A percentile compares a stretch with the other conserved stretches of the same genome.
Evolutionary conservation across 2,888 invertebrate genomes (phyloP).

Genomic region (Caenorhabditis wallacei): DNA sequence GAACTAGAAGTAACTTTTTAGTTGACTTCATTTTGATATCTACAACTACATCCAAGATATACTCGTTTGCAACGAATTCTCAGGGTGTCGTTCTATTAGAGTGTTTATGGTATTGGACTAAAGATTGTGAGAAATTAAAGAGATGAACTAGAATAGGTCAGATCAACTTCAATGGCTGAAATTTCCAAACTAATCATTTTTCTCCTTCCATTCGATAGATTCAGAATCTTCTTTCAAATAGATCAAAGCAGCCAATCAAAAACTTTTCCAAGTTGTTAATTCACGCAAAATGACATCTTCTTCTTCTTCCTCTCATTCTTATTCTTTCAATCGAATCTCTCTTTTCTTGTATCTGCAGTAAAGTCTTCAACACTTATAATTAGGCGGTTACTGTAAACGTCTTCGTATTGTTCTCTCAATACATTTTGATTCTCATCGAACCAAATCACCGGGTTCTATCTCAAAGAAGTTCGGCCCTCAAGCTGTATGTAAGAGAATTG

Average conservation of each 20-base stretch:
- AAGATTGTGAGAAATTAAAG: no score
- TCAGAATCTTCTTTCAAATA: background rate
- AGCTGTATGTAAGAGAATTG: conserved; percentile 29
- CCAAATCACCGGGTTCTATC: conserved; percentile 57
- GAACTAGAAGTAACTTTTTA: no score
- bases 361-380: conserved; percentile 62
- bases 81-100: no score
- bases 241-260: conserved; percentile 37
- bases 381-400: conserved; percentile 61
- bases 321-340: background rate
- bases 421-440: conserved; percentile 30
- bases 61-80: no score
- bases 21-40: no score
- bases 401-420: conserved; percentile 54
- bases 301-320: background rate
- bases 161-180: no score
- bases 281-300: conserved; percentile 20
- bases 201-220: no score
- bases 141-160: no score
- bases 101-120: no score
- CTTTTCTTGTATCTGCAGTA: conserved; percentile 27
- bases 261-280: conserved; percentile 50
- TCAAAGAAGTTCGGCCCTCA: conserved; percentile 24
- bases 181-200: no score
- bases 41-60: no score